Base-by-base conservation (phyloP, 2,113 vertebrate genomes). In the Phyllostomus hastatus region DNA sequence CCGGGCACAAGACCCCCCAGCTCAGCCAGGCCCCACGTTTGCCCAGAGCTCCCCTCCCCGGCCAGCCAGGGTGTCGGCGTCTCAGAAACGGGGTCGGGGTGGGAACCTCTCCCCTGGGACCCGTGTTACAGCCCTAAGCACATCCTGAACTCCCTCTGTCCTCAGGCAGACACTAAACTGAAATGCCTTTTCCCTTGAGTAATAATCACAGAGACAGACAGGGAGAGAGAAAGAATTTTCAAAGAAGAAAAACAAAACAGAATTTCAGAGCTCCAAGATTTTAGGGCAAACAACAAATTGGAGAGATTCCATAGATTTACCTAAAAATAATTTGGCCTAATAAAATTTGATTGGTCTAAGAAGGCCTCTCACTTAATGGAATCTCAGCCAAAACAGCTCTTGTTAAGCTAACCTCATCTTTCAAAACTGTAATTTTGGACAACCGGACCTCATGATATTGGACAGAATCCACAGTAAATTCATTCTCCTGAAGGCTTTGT, bases 351-450 rank as follows among this genome's bases (percentile, higher is more conserved):
- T 80, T 17, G 38, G 86, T 89, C 59, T 75, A 31, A 66, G 79
- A 73, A 26, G 17, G 5, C 48, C 28, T 41, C 88, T 61, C 33
- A 11, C 31, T 76, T 57, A 28, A 38, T 54, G 78, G 94, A 83
- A 72, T 19, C 54, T 41, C 83, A 78, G 95, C 85, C 92, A 95
- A 61, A 46, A 57, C 48, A 61, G 54, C 80, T 80, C 59, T 43
- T 70, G 66, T 28, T 69, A 50, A 52, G 38, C 89, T 92, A 92
- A 79, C 61, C 86, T 89, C 93, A 82, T 94, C 64, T 70, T 67
- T 89, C 93, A 46, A 83, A 95, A 94, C 59, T 78, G 57, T 78
- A 10, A 17, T 95, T 88, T 88, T 97, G 96, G 96, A 95, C 82
- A 73, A 70, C n/a, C 75, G 84, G n/a, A 48, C 80, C 61, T 43